Base-by-base conservation (phyloP, 2,113 vertebrate genomes). In the Thalassarche chlororhynchos region DNA sequence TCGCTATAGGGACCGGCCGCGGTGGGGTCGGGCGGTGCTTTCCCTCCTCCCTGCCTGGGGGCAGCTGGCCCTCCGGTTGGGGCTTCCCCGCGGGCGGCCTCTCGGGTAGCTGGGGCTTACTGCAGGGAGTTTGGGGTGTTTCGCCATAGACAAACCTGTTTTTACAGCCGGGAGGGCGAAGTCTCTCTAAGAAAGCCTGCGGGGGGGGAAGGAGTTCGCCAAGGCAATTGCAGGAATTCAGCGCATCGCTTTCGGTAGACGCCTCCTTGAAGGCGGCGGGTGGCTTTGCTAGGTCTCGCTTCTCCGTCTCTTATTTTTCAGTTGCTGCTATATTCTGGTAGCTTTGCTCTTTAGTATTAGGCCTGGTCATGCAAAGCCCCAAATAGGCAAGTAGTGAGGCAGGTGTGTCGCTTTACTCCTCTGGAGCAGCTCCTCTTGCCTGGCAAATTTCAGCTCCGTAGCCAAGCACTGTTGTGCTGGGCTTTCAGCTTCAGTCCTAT, bases 171-270 rank as follows among this genome's bases (percentile, higher is more conserved):
- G 20, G 24, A n/a, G 31, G 28, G 49, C 76, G 28, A 2, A 9
- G 80, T 28, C 31, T 23, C 8, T 12, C 9, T 9, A 12, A 2
- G 19, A 8, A 32, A 23, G 8, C 3, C 3, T 1, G 21, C 2
- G 57, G 1, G 17, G 52, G 10, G 5, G 31, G 18, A 10, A 32
- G 20, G 28, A 25, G 4, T 44, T 58, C 51, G 42, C 25, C 16
- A 1, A 3, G 18, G n/a, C 34, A 13, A 0, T 1, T 9, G 29
- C 13, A 7, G 66, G 28, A 19, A 2, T 6, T n/a, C 2, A 2
- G 58, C 9, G 14, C 5, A 6, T 29, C 31, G 2, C 47, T 46
- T 14, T 21, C 12, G 18, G 44, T 7, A 9, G 62, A 3, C 5
- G 9, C 44, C n/a, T 42, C 38, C 46, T 11, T 29, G 52, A 34